A percentile compares a stretch with the other conserved stretches of the same genome.
Conservation (phyloP, 1,140 invertebrate genomes). For the Eulimnadia texana region DNA sequence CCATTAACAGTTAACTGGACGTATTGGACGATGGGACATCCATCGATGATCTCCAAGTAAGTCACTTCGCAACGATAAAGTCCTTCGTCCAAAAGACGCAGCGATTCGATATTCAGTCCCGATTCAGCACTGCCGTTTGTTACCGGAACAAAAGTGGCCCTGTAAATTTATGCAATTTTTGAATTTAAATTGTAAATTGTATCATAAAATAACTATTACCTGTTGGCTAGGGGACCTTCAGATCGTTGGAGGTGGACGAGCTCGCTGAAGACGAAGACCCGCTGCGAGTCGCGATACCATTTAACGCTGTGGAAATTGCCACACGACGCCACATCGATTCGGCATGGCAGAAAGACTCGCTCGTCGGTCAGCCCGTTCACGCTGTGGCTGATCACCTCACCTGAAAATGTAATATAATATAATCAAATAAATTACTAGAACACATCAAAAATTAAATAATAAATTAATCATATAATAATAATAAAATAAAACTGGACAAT, state of each 20-base stretch:
- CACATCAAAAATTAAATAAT: background rate
- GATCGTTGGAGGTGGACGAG: constrained; percentile 49
- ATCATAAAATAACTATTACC: constrained; percentile 38
- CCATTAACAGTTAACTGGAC: constrained; percentile 61
- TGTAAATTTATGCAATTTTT: constrained; percentile 29
- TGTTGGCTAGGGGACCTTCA: constrained; percentile 55
- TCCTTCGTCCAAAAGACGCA: constrained; percentile 58
- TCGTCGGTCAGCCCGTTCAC: constrained; percentile 39
- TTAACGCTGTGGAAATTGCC: constrained; percentile 73
- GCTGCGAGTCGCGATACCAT: constrained; percentile 65
- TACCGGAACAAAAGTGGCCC: constrained; percentile 49
- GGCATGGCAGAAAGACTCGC: constrained; percentile 53
- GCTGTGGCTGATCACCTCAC: constrained; percentile 15
- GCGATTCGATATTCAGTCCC: constrained; percentile 45
- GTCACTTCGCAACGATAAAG: constrained; percentile 74
- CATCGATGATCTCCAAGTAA: constrained; percentile 58
- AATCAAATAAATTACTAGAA: background rate
- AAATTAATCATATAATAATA: too few relatives aligned
- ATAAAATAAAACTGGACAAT: too few relatives aligned
- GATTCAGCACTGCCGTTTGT: constrained; percentile 34
- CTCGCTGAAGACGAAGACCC: constrained; percentile 72
- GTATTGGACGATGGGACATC: constrained; percentile 61
- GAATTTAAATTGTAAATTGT: too few relatives aligned
- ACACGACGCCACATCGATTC: constrained; percentile 56
- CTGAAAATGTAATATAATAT: background rate